A percentile compares a stretch with the other conserved stretches of the same genome.
phyloP scores from a whole-genome alignment of 1,140 invertebrate genomes.

The Bursaphelenchus mucronatus region DNA sequence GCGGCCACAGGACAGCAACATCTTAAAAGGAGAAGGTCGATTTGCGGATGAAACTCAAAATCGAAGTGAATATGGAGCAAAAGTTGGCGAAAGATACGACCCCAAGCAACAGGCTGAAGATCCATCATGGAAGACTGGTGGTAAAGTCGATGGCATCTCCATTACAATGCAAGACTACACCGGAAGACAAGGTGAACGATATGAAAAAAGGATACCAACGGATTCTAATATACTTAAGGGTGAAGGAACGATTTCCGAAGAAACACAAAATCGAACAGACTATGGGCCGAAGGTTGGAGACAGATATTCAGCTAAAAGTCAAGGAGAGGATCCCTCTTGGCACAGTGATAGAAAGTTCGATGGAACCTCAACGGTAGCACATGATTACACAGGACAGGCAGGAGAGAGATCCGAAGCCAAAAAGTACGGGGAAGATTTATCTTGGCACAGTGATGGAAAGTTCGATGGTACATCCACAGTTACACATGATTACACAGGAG shows the following conservation, averaged over 20 bases:
- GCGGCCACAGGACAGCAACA: slow-evolving; percentile 22
- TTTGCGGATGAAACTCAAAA: no score
- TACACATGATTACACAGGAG: background rate
- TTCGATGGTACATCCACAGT: slow-evolving; percentile 6
- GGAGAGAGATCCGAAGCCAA: slow-evolving; percentile 29
- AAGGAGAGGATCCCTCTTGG: no score
- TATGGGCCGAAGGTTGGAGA: slow-evolving; percentile 26
- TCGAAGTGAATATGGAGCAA: no score
- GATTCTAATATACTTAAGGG: slow-evolving; percentile 34
- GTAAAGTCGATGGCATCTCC: background rate
- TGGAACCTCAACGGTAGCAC: background rate
- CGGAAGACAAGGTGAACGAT: slow-evolving; percentile 25
- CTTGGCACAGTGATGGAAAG: background rate
- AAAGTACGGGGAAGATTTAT: background rate
- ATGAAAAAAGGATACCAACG: slow-evolving; percentile 14
- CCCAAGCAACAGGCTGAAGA: background rate
- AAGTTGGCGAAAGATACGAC: no score
- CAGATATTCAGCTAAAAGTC: slow-evolving; percentile 29
- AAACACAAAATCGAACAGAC: slow-evolving; percentile 15
- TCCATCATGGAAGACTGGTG: slow-evolving; percentile 25
- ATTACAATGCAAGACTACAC: slow-evolving; percentile 11
- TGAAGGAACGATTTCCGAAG: slow-evolving; percentile 19
- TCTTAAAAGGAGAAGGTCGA: slow-evolving; percentile 5
- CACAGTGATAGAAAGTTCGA: slow-evolving; percentile 11
- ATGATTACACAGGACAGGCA: slow-evolving; percentile 12